phyloP scores from a whole-genome alignment of 2,888 invertebrate species.

The Nemotelus nigrinus region DNA sequence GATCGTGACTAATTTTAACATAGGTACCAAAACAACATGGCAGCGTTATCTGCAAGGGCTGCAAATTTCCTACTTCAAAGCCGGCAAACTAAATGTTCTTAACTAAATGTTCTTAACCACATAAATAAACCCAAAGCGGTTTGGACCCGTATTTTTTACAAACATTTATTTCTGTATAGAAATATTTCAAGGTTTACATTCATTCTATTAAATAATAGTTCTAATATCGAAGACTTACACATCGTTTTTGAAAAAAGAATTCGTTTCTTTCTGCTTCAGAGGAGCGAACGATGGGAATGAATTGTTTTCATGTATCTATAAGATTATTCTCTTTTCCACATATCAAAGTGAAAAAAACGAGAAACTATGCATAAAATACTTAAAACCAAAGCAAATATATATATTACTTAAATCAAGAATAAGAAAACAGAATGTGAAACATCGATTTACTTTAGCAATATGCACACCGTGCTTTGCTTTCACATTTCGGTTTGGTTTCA shows the following conservation, averaged over 20 bases:
- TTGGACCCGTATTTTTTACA: constrained; percentile 14
- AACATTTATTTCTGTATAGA: constrained; percentile 30
- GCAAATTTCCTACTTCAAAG: no score
- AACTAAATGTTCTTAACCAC: no score
- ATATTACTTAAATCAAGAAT: not conserved
- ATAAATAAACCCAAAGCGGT: not conserved
- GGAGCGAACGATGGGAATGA: constrained; percentile 20
- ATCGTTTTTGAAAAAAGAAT: not conserved
- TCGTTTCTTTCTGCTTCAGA: not conserved
- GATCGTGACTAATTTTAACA: no score
- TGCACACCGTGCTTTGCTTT: no score
- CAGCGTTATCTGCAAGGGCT: no score
- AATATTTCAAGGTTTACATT: constrained; percentile 29
- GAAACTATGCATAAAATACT: not conserved
- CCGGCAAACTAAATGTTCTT: not conserved
- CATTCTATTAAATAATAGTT: constrained; percentile 15
- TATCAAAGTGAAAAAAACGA: constrained; percentile 3
- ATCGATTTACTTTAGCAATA: no score
- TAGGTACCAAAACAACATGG: no score
- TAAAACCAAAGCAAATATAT: constrained; percentile 5
- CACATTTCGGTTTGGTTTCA: no score
- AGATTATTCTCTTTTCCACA: no score
- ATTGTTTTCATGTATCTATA: not conserved
- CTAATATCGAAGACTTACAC: not conserved
- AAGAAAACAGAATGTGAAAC: not conserved